Base-by-base conservation (phyloP, 2,797 vertebrate genomes). In the Neostethus bicornis region DNA sequence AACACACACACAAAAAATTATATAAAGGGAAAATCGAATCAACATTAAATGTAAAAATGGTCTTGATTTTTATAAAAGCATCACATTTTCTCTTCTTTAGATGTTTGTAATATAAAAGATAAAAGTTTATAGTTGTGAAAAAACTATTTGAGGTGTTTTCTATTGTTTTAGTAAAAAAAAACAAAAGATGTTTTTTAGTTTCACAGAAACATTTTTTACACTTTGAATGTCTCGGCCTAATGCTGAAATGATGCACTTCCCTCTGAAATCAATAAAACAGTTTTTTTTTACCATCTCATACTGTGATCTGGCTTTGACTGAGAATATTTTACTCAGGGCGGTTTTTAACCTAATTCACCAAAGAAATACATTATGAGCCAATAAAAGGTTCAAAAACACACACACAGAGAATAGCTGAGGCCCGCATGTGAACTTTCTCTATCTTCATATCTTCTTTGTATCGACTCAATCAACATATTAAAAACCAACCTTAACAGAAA, bases 401-500 rank as follows among this genome's bases (percentile, higher is more conserved):
- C n/a, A 17, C 8, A n/a, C n/a, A n/a, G n/a, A n/a, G n/a, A 16
- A 4, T 8, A 11, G 20, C 19, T 26, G 23, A 25, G 9, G 20
- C 21, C 4, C 11, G n/a, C 44, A 17, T 65, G 24, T 56, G 37
- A 58, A 28, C 25, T 51, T 59, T 64, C 55, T 34, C 20, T 45
- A 37, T 26, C 37, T 53, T 61, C 20, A 43, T 60, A 66, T 66
- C 77, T 65, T 19, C 50, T 60, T 48, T 54, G 63, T 43, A 70
- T 51, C 7, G 41, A 65, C 39, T 46, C 19, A 14, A 34, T 53
- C 59, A 59, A 25, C 23, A 44, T 59, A 75, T 73, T 51, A 43
- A 5, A 67, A 54, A 56, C 44, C 48, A 49, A 51, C 39, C n/a
- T 46, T 45, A 65, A 45, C 16, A 19, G 5, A 56, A 16, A 20